Base-by-base conservation (phyloP, 2,888 invertebrate species). In the Cloeon dipterum region DNA sequence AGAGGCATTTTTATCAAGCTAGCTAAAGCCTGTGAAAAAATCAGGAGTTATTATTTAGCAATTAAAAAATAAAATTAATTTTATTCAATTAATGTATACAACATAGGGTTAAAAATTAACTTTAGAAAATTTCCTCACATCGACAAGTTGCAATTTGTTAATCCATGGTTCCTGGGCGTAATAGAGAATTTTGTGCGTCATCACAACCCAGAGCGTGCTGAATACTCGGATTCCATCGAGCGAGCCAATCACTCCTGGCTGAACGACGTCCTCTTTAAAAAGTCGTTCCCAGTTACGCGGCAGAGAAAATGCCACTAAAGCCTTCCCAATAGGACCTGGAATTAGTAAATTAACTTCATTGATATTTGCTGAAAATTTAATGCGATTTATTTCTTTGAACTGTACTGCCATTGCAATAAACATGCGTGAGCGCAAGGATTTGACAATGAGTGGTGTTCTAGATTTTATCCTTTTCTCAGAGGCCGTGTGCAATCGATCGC, bases 191-290 rank as follows among this genome's bases (percentile, higher is more conserved):
- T 39, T 39, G 39, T 39, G 39, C 5, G 39, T 39, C 32, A 42
- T 37, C 14, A 40, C 37, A 21, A 42, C 42, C 42, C 42, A 42
- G 8, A 37, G 21, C 4, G 39, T 42, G 14, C 40, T 40, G 7
- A 42, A 33, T 20, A 42, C 49, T 3, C 54, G 44, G 14, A 55
- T 47, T 2, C 55, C 55, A 41, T 55, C 49, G 7, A 53, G 34
- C 39, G 47, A 49, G 4, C 43, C 41, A 4, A 51, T 41, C 10
- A 46, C 41, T 3, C 43, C 45, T 5, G 39, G 13, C 7, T 32
- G 32, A n/a, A 35, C 32, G 13, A 26, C 32, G 5, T 29, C 23
- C 10, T 36, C 32, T 19, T 20, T 32, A 23, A 35, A 19, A 2
- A 39, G 39, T 10, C 32, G 20, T 14, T 23, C 26, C 39, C 39